These are phyloP conservation scores for Osmoderma eremita DNA, from an alignment of 2,888 invertebrate species.

Conservation along the genomic window DNA sequence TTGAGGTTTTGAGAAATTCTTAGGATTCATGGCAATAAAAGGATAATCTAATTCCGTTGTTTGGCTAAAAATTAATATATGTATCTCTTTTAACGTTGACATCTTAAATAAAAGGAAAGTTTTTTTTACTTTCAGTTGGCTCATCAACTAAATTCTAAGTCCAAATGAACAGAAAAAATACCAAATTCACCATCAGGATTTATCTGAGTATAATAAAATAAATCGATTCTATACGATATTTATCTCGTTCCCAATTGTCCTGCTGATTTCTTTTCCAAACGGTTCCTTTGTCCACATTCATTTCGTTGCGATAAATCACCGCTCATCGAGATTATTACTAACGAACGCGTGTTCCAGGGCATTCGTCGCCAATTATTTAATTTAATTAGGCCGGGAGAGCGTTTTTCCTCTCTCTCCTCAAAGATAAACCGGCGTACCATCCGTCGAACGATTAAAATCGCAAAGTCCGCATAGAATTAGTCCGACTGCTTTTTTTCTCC, in stretches of 20 bases:
- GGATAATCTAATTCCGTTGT: too few species aligned
- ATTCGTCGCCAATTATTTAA: conserved; percentile 32
- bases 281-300: neutral
- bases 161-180: too few species aligned
- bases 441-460: conserved; percentile 15
- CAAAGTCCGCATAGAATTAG: conserved; percentile 21
- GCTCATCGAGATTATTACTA: conserved; percentile 20
- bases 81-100: too few species aligned
- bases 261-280: neutral
- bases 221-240: too few species aligned
- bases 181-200: too few species aligned
- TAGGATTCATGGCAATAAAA: too few species aligned
- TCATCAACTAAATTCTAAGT: too few species aligned
- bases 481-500: conserved; percentile 3
- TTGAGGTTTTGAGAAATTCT: too few species aligned
- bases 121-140: too few species aligned
- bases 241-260: neutral
- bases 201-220: too few species aligned
- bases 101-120: too few species aligned
- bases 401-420: conserved; percentile 16
- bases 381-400: conserved; percentile 23
- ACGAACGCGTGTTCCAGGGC: conserved; percentile 28
- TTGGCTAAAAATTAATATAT: too few species aligned
- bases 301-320: conserved; percentile 23
- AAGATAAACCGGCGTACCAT: neutral